These are phyloP conservation scores for Diglossa cyanea DNA, from an alignment of 2,797 vertebrate genomes.

Conservation along the genomic window DNA sequence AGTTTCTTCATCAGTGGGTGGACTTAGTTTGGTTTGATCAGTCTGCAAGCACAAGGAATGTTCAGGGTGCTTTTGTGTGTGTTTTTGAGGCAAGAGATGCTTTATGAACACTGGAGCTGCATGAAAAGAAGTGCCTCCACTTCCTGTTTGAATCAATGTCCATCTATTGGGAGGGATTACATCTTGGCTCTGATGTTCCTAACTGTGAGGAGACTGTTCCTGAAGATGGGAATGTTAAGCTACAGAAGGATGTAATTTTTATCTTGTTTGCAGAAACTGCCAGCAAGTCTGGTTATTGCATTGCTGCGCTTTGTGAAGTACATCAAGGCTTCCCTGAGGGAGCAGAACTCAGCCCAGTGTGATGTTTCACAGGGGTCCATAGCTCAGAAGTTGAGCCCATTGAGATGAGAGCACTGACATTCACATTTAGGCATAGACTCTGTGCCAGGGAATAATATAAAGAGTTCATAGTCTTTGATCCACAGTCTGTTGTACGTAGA, in stretches of 20 bases:
- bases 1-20: background rate
- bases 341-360: background rate
- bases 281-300: background rate
- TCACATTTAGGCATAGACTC: background rate
- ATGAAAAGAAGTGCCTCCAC: background rate
- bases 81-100: background rate
- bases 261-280: background rate
- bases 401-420: conserved; percentile 21
- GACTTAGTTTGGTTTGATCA: background rate
- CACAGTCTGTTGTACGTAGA: background rate
- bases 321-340: background rate
- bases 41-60: background rate
- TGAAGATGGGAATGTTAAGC: background rate
- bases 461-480: conserved; percentile 16
- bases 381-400: background rate
- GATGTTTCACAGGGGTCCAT: background rate
- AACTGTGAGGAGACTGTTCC: background rate
- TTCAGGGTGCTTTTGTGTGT: background rate
- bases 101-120: background rate
- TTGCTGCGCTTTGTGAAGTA: background rate
- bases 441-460: background rate
- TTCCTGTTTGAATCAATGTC: background rate
- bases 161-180: background rate
- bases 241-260: conserved; percentile 11
- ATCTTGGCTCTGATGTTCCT: background rate